Evolutionary conservation across 2,113 vertebrate species (phyloP), one percentile per base, ranked within the genome.

Genomic region (Theristicus caerulescens): DNA sequence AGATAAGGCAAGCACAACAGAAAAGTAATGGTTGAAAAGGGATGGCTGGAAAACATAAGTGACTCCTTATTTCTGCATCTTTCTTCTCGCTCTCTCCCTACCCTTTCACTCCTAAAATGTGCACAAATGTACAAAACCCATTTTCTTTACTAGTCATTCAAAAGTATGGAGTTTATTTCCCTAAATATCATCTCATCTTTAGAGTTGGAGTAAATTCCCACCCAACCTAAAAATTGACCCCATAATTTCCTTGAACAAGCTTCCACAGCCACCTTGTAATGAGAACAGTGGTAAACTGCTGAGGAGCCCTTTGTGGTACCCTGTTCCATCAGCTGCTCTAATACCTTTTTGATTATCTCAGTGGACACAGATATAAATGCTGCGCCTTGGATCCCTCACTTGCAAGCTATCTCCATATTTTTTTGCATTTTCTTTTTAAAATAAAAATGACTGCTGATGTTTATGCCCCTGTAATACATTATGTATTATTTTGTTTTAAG

Each of bases 401-500:
- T 91, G 55, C 70, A 84, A 94, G 66, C 92, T n/a, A 80, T 91
- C 95, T 96, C 85, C 49, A 44, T 32, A 47, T 91, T 96, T 95
- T 90, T 98, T 98, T 98, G 96, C 98, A 98, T 99, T 98, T 99
- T 99, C 98, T 98, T 99, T 99, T 99, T 98, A 99, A 98, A 99
- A 99, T 99, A 98, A 99, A 99, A 98, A 98, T 95, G 97, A 98
- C 98, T 98, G 98, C 99, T 99, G 99, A 99, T 99, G 99, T 98
- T 98, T 98, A 98, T 98, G 98, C 98, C 97, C 97, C 72, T 97
- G 99, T 98, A 98, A 98, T 99, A 99, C 99, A 99, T 99, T 99
- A 99, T 99, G 99, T 99, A 99, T 99, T 99, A 99, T 99, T 99
- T 99, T 99, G 99, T 99, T 98, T 99, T 99, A 99, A 99, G 99